Conservation (phyloP, 1,140 invertebrate species). For the Heliconius nattereri region DNA sequence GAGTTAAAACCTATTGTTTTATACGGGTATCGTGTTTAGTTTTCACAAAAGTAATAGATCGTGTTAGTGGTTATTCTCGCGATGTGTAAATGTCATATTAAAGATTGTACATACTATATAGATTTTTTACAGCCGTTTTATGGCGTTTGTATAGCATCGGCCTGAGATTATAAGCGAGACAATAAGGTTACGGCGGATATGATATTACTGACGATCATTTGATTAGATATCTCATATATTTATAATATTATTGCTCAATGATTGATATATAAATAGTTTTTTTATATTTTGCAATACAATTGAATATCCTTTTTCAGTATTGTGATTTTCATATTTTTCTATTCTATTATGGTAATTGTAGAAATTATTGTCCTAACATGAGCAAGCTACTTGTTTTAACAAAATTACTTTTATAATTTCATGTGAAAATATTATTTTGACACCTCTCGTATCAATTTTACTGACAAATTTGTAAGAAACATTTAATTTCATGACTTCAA, state of each 20-base stretch:
- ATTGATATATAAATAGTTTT: no score
- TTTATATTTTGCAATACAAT: no score
- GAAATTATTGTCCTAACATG: no score
- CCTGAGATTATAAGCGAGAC: slow-evolving; percentile 61
- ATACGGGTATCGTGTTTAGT: slow-evolving; percentile 64
- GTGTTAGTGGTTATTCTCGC: slow-evolving; percentile 63
- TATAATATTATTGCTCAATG: not conserved
- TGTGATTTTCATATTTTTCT: no score
- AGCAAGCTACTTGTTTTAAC: no score
- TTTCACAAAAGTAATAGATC: slow-evolving; percentile 32
- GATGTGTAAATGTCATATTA: slow-evolving; percentile 1
- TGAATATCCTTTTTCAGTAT: no score
- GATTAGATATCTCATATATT: not conserved
- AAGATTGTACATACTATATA: slow-evolving; percentile 45
- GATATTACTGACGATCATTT: not conserved
- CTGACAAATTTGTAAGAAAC: no score
- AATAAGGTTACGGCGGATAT: slow-evolving; percentile 58
- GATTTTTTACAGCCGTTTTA: slow-evolving; percentile 34
- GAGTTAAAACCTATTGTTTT: slow-evolving; percentile 44
- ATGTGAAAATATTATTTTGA: no score
- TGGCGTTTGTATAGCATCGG: slow-evolving; percentile 54
- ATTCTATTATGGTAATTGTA: no score
- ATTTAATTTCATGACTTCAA: no score
- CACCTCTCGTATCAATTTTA: no score
- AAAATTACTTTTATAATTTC: no score